These are phyloP conservation scores for Amphipyra berbera DNA, from an alignment of 2,888 invertebrate species.

Conservation along the genomic window DNA sequence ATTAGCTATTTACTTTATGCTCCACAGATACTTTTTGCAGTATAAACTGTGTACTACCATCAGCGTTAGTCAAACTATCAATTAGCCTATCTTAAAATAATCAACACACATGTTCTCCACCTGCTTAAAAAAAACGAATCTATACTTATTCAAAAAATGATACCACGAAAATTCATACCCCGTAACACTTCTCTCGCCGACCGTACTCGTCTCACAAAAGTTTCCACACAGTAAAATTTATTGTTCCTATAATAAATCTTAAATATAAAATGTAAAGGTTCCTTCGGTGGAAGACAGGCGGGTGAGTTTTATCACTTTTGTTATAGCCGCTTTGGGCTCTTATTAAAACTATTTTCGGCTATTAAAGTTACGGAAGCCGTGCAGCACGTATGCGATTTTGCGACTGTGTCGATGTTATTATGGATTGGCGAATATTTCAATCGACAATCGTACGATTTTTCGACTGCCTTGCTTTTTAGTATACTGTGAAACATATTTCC, in stretches of 20 bases:
- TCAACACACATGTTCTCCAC: too few species aligned
- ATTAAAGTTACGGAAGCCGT: conserved; percentile 34
- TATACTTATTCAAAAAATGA: conserved; percentile 2
- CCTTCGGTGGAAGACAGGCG: conserved; percentile 44
- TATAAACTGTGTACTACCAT: too few species aligned
- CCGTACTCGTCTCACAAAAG: conserved; percentile 54
- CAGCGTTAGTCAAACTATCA: too few species aligned
- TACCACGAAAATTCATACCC: conserved; percentile 16
- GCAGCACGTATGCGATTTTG: not conserved
- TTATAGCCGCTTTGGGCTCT: conserved; percentile 56
- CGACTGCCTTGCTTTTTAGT: too few species aligned
- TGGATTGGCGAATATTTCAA: too few species aligned
- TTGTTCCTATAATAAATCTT: conserved; percentile 71
- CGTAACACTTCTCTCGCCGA: conserved; percentile 42
- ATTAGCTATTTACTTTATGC: too few species aligned
- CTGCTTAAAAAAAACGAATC: conserved; percentile 1
- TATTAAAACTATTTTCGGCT: conserved; percentile 57
- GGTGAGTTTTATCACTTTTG: conserved; percentile 61
- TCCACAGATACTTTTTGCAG: too few species aligned
- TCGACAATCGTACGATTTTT: not conserved
- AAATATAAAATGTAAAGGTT: conserved; percentile 70
- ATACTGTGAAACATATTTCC: too few species aligned
- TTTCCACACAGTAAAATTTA: conserved; percentile 76
- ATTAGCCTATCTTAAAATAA: too few species aligned
- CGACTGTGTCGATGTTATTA: not conserved